Percentiles rank a stretch among this genome's conserved stretches.
These are phyloP conservation scores for Illadopsis cleaveri DNA, from an alignment of 2,113 vertebrate genomes.

Conservation along the genomic window DNA sequence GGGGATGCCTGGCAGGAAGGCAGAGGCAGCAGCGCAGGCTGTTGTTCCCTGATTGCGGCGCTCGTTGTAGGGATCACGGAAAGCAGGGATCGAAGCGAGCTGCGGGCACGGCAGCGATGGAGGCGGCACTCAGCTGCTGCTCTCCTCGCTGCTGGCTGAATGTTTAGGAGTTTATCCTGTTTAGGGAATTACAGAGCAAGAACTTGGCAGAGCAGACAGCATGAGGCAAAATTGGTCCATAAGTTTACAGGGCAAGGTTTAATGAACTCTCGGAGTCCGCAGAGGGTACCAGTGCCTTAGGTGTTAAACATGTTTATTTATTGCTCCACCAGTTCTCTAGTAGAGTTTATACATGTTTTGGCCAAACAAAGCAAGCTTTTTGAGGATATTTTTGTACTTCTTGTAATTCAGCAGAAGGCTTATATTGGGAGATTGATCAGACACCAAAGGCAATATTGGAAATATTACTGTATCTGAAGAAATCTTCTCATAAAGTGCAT, in stretches of 20 bases:
- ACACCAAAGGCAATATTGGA: neutral
- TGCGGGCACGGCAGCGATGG: neutral
- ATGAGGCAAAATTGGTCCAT: constrained; percentile 24
- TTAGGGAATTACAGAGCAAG: constrained; percentile 42
- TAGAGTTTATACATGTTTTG: neutral
- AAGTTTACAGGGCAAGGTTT: constrained; percentile 63
- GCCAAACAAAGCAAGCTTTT: neutral
- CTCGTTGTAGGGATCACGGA: accelerated
- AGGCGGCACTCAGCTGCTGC: neutral
- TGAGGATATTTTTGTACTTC: neutral
- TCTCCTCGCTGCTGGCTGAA: constrained; percentile 22
- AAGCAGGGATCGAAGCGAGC: neutral
- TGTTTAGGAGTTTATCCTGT: constrained; percentile 31
- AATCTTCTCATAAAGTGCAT: neutral
- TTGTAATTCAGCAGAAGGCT: neutral
- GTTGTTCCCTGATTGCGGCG: neutral
- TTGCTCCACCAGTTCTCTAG: neutral
- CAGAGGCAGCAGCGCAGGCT: neutral
- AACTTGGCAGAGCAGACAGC: constrained; percentile 49
- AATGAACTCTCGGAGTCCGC: constrained; percentile 44
- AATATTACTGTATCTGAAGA: neutral
- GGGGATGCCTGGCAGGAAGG: accelerated
- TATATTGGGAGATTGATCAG: neutral
- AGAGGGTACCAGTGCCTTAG: constrained; percentile 26
- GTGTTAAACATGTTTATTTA: constrained; percentile 40